Percentiles rank a stretch among this genome's conserved stretches.
phyloP scores from a whole-genome alignment of 2,888 invertebrate species.

The Ischnura elegans region DNA sequence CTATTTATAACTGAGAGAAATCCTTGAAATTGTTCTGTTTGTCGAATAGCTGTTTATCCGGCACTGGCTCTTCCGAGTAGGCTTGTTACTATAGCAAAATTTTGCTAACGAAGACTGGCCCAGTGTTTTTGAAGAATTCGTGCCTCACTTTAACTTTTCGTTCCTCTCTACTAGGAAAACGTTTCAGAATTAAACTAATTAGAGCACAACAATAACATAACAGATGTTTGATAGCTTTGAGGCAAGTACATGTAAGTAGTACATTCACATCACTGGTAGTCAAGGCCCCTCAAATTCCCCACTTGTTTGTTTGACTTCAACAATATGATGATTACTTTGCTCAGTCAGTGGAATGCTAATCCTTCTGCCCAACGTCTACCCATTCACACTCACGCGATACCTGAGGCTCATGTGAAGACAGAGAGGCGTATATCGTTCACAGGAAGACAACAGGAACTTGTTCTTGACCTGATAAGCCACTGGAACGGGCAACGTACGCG shows the following conservation, averaged over 20 bases:
- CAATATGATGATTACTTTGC: constrained; percentile 12
- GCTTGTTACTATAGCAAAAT: background rate
- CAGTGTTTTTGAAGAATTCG: background rate
- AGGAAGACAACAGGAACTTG: background rate
- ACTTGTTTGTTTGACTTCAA: background rate
- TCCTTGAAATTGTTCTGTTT: background rate
- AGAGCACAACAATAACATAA: background rate
- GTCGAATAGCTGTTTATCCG: background rate
- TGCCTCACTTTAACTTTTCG: background rate
- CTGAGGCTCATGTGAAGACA: background rate
- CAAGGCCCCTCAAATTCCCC: constrained; percentile 2
- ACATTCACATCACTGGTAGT: constrained; percentile 2
- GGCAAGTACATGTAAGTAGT: too few species aligned
- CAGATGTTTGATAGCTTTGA: background rate
- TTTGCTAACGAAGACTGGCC: background rate
- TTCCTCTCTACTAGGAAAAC: background rate
- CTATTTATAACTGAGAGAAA: background rate
- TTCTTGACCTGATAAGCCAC: constrained; percentile 44
- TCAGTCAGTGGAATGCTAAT: background rate
- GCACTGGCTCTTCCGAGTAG: background rate
- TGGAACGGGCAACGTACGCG: constrained; percentile 6
- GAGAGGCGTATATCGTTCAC: background rate
- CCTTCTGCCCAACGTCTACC: background rate
- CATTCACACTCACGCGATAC: background rate
- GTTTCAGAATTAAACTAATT: background rate